These are phyloP conservation scores for Cynopterus brachyotis DNA, from an alignment of 2,113 vertebrate genomes.

Conservation along the genomic window DNA sequence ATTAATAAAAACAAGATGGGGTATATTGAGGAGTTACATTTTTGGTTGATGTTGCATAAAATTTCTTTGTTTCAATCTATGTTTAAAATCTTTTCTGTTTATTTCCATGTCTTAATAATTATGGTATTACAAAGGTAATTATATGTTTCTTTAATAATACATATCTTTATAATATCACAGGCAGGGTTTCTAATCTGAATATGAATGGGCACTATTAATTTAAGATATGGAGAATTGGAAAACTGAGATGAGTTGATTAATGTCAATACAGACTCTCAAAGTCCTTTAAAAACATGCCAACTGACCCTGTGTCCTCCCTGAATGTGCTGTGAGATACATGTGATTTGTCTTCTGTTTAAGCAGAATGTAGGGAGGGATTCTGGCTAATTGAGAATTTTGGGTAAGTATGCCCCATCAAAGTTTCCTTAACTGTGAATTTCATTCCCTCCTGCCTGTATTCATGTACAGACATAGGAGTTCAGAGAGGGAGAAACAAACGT, in stretches of 20 bases:
- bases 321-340: background rate
- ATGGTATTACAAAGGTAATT: background rate
- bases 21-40: background rate
- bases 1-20: background rate
- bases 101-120: constrained; percentile 9
- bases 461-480: background rate
- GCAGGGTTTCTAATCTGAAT: background rate
- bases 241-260: background rate
- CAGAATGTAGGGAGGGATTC: background rate
- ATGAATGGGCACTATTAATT: background rate
- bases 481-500: background rate
- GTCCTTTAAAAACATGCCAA: background rate
- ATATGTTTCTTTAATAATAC: constrained; percentile 17
- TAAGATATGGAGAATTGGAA: background rate
- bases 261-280: background rate
- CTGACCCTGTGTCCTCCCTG: background rate
- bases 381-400: background rate
- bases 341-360: background rate
- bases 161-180: background rate
- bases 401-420: background rate
- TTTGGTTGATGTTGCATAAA: background rate
- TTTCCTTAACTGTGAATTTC: background rate
- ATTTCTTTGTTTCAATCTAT: constrained; percentile 6
- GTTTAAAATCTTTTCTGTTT: constrained; percentile 18
- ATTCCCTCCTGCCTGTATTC: background rate